A percentile compares a stretch with the other conserved stretches of the same genome.
phyloP scores from a whole-genome alignment of 64 coral and sea anemone genomes.

The Stichodactyla mertensii region DNA sequence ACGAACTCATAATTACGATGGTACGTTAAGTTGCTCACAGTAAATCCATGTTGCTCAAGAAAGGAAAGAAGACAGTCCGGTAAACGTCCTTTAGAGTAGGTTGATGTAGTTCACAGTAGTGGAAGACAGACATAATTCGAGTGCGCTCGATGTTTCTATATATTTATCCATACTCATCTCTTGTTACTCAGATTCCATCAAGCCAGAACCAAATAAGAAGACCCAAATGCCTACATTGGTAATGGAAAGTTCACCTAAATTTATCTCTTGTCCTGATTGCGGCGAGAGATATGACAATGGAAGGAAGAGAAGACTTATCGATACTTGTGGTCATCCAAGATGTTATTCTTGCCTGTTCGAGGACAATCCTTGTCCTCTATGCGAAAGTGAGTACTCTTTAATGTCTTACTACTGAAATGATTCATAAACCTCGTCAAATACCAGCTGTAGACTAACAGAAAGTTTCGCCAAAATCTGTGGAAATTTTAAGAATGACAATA shows the following conservation, averaged over 20 bases:
- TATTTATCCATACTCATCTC: constrained; percentile 19
- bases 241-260: constrained; percentile 86
- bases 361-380: constrained; percentile 90
- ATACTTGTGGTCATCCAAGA: constrained; percentile 95
- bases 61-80: background rate
- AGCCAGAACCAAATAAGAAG: background rate
- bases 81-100: background rate
- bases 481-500: background rate
- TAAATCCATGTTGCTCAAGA: background rate
- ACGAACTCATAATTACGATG: background rate
- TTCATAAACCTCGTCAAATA: background rate
- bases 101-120: background rate
- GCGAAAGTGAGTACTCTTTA: constrained; percentile 70
- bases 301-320: constrained; percentile 79
- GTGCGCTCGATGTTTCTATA: background rate
- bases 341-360: constrained; percentile 94
- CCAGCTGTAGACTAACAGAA: background rate
- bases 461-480: background rate
- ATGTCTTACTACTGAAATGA: background rate
- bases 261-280: constrained; percentile 98
- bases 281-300: constrained; percentile 86
- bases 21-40: background rate
- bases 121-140: too few species aligned
- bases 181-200: constrained; percentile 13
- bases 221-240: constrained; percentile 25